A percentile compares a stretch with the other conserved stretches of the same genome.
These are phyloP conservation scores for Dolichallabes microphthalmus DNA, from an alignment of 2,113 vertebrate genomes.

Conservation along the genomic window DNA sequence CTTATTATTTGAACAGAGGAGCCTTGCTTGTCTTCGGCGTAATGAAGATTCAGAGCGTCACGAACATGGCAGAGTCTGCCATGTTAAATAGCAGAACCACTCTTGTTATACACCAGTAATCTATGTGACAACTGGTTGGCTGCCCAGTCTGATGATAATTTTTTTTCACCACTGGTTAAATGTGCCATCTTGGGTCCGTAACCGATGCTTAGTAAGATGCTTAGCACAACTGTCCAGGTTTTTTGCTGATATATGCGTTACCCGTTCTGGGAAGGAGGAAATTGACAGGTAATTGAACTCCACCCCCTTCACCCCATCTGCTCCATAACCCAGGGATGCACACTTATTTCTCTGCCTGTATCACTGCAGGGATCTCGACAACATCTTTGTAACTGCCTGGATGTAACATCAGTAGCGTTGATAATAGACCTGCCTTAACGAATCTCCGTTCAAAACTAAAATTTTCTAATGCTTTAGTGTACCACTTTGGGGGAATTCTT, in stretches of 20 bases:
- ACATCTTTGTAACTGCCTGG: slow-evolving; percentile 4
- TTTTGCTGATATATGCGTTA: slow-evolving; percentile 3
- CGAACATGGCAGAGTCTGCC: neutral
- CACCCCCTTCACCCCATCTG: neutral
- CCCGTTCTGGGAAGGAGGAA: neutral
- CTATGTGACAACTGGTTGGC: slow-evolving; percentile 57
- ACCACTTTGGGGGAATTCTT: neutral
- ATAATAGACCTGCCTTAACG: neutral
- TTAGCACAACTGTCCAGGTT: neutral
- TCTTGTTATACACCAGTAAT: neutral
- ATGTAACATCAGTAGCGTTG: slow-evolving; percentile 1
- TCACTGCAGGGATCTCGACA: neutral
- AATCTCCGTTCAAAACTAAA: neutral
- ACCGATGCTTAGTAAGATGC: neutral
- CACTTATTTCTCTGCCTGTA: slow-evolving; percentile 11
- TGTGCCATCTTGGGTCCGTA: slow-evolving; percentile 42
- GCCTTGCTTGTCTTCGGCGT: slow-evolving; percentile 32
- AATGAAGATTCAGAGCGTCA: slow-evolving; percentile 26
- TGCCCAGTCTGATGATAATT: slow-evolving; percentile 58
- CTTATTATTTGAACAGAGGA: slow-evolving; percentile 26
- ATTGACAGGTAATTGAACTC: neutral
- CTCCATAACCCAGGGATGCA: neutral
- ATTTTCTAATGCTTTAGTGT: neutral
- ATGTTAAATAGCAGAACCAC: neutral
- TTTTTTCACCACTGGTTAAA: slow-evolving; percentile 65